Conservation (phyloP, 2,113 vertebrate genomes). For the Cyprinodon tularosa region DNA sequence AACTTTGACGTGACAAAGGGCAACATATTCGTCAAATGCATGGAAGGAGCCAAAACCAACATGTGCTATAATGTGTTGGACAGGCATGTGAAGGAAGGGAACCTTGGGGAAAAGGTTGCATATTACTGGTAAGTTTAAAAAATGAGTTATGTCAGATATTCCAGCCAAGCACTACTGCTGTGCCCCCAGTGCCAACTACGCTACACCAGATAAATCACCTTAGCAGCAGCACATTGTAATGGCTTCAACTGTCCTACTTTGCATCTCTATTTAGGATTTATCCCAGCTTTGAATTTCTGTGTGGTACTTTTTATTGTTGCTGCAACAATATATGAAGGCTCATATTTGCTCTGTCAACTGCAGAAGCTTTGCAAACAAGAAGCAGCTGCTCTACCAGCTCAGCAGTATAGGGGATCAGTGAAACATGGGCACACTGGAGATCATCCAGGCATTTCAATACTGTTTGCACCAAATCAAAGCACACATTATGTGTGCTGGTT, state of each 20-base stretch:
- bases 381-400: conserved; percentile 24
- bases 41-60: conserved; percentile 86
- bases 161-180: conserved; percentile 35
- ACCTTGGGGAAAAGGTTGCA: conserved; percentile 80
- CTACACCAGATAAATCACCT: conserved; percentile 36
- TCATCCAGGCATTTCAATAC: background rate
- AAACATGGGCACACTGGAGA: background rate
- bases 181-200: conserved; percentile 19
- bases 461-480: conserved; percentile 32
- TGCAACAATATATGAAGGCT: conserved; percentile 1
- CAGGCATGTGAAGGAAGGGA: conserved; percentile 77
- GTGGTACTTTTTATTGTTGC: background rate
- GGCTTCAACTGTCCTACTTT: conserved; percentile 5
- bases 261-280: background rate
- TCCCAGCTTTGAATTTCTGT: background rate
- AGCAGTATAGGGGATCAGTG: conserved; percentile 35
- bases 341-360: conserved; percentile 50
- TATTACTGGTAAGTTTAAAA: conserved; percentile 82
- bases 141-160: conserved; percentile 46
- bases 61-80: conserved; percentile 85
- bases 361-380: conserved; percentile 34
- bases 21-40: conserved; percentile 79
- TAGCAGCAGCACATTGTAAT: conserved; percentile 1
- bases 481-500: conserved; percentile 27
- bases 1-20: conserved; percentile 84